phyloP scores from a whole-genome alignment of 2,113 vertebrate species.

The Tachysurus fulvidraco region DNA sequence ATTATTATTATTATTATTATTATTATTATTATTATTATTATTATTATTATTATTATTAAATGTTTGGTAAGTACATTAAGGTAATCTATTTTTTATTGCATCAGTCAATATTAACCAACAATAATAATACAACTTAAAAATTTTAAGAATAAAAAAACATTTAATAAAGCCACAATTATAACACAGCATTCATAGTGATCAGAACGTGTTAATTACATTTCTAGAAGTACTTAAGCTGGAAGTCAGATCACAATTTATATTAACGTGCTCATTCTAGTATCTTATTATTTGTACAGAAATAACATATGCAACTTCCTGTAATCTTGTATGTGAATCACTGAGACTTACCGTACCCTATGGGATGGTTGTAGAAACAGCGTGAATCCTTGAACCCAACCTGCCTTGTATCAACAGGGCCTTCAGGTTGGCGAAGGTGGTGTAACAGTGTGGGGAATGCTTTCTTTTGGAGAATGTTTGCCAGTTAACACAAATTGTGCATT shows the following conservation, averaged over 20 bases:
- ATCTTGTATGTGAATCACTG: too few relatives aligned
- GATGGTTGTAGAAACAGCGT: background rate
- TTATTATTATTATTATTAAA: too few relatives aligned
- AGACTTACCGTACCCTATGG: background rate
- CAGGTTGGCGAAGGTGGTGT: background rate
- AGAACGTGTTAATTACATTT: background rate
- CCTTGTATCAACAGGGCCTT: background rate
- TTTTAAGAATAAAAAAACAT: too few relatives aligned
- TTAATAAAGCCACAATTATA: background rate
- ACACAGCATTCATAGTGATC: background rate
- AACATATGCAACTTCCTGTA: too few relatives aligned
- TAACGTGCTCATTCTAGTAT: background rate
- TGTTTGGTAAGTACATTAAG: background rate
- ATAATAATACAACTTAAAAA: background rate
- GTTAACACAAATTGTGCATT: background rate
- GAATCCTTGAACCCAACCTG: background rate
- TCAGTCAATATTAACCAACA: background rate
- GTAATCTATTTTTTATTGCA: background rate
- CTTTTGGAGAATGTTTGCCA: background rate
- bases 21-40: too few relatives aligned
- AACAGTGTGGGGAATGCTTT: background rate
- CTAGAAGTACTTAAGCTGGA: background rate
- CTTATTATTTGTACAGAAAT: background rate
- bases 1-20: too few relatives aligned
- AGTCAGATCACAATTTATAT: background rate